Evolutionary conservation across 2,113 vertebrate species (phyloP).

Genomic region (Corvus cornix): DNA sequence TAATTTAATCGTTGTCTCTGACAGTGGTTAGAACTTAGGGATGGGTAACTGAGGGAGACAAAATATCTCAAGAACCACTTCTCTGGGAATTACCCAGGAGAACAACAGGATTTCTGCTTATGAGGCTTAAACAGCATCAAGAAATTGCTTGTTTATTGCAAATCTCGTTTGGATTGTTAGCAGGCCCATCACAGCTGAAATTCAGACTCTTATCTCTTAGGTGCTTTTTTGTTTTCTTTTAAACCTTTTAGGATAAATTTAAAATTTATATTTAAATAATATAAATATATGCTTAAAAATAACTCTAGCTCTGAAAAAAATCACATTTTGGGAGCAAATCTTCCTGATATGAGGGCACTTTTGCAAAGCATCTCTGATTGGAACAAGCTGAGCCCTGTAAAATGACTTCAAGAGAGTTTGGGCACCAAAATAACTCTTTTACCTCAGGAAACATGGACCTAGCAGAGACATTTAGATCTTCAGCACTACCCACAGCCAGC

Average conservation of each 20-base stretch:
- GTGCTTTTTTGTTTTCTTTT: neutral
- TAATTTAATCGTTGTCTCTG: neutral
- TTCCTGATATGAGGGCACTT: neutral
- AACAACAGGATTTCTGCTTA: neutral
- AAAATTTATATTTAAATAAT: neutral
- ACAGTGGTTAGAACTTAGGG: neutral
- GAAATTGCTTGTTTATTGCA: neutral
- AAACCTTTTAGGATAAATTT: neutral
- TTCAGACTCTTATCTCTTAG: neutral
- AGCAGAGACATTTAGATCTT: neutral
- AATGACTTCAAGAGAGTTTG: neutral
- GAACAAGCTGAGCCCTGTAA: neutral
- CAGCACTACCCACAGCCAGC: neutral
- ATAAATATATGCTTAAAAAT: neutral
- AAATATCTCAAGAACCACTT: neutral
- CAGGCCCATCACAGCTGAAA: neutral
- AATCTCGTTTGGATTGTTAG: neutral
- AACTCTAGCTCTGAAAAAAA: neutral
- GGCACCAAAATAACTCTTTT: neutral
- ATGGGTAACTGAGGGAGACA: neutral
- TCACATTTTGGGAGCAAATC: neutral
- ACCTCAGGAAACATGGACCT: neutral
- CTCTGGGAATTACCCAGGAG: neutral
- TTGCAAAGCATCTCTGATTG: neutral
- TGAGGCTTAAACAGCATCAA: neutral